A percentile compares a stretch with the other conserved stretches of the same genome.
Conservation (phyloP, 2,113 vertebrate species). For the Zosterops hypoxanthus region DNA sequence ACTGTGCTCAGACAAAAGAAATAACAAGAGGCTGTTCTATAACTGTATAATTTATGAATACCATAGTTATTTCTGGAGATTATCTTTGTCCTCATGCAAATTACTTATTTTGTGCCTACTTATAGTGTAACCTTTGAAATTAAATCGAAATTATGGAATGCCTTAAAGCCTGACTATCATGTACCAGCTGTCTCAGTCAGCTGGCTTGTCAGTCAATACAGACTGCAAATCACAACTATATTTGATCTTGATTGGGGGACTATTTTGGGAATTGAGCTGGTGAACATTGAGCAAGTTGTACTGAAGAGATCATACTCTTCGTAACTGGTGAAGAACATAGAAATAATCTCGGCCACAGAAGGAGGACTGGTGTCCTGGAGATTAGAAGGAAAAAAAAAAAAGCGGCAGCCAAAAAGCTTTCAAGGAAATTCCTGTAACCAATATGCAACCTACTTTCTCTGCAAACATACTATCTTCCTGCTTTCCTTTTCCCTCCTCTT, state of each 20-base stretch:
- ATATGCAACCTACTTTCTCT: not conserved
- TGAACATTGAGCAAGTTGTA: conserved; percentile 18
- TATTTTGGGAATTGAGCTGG: conserved; percentile 41
- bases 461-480: not conserved
- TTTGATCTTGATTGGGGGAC: conserved; percentile 27
- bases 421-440: not conserved
- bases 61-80: not conserved
- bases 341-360: not conserved
- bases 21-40: not conserved
- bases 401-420: not conserved
- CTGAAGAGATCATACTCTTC: conserved; percentile 1
- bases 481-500: not conserved
- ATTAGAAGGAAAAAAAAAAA: not conserved
- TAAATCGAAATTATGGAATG: conserved; percentile 51
- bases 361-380: not conserved
- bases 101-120: conserved; percentile 49
- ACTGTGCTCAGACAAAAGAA: not conserved
- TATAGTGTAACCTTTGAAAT: conserved; percentile 39
- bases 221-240: conserved; percentile 34
- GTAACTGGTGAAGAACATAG: not conserved
- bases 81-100: conserved; percentile 45
- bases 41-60: conserved; percentile 23
- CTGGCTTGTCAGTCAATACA: conserved; percentile 51
- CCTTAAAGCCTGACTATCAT: conserved; percentile 28
- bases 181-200: conserved; percentile 60